These are phyloP conservation scores for Trididemnum nubilum DNA, from an alignment of 23 tunicate genomes.

Conservation along the genomic window DNA sequence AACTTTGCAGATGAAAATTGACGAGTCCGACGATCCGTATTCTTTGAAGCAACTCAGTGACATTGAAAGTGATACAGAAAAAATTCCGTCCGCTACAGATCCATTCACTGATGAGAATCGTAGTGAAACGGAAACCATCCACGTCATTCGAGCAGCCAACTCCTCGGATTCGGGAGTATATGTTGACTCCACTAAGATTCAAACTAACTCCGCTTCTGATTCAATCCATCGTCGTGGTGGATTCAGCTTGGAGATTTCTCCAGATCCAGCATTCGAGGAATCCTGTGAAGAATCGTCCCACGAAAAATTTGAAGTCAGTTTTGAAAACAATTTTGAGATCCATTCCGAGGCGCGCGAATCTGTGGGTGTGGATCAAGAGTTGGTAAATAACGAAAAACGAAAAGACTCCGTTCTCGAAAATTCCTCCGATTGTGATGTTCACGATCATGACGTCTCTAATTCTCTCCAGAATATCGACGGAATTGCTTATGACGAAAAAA, in stretches of 20 bases:
- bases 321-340: neutral
- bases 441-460: neutral
- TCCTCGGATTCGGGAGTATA: constrained; percentile 44
- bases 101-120: neutral
- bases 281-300: too few relatives aligned
- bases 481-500: neutral
- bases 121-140: neutral
- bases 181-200: constrained; percentile 16
- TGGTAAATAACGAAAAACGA: neutral
- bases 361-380: neutral
- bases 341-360: constrained; percentile 1
- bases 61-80: neutral
- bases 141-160: constrained; percentile 22
- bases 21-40: neutral
- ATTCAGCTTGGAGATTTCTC: constrained; percentile 17
- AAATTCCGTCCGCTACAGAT: neutral
- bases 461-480: neutral
- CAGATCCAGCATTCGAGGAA: neutral
- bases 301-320: too few relatives aligned
- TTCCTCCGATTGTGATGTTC: neutral
- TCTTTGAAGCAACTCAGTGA: neutral
- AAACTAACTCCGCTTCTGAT: neutral
- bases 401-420: constrained; percentile 20
- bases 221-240: constrained; percentile 27
- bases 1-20: neutral